Percentiles rank a stretch among this genome's conserved stretches.
phyloP scores from a whole-genome alignment of 2,888 invertebrate species.

The Allygus modestus region DNA sequence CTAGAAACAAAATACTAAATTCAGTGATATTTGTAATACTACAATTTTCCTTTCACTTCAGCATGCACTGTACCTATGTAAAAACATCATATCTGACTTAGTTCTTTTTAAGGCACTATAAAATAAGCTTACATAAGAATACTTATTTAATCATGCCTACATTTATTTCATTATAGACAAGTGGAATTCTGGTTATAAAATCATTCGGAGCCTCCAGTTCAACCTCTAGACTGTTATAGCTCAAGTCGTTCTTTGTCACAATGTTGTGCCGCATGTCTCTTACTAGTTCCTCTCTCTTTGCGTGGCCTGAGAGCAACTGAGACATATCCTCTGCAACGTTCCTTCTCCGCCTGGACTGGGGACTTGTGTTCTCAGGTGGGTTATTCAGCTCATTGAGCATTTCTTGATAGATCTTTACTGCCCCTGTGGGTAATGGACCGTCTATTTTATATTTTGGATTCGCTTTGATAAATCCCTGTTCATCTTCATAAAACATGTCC shows the following conservation, averaged over 20 bases:
- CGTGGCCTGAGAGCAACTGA: not conserved
- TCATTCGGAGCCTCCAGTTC: constrained; percentile 28
- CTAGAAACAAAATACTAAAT: too few relatives aligned
- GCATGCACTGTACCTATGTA: too few relatives aligned
- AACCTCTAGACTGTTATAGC: constrained; percentile 3
- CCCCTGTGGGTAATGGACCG: constrained; percentile 19
- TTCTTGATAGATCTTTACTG: not conserved
- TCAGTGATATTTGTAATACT: too few relatives aligned
- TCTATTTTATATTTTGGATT: constrained; percentile 39
- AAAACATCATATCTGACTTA: too few relatives aligned
- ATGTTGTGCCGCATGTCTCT: not conserved
- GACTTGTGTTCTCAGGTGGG: not conserved
- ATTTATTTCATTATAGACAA: constrained; percentile 39
- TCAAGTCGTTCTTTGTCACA: not conserved
- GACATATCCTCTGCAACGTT: not conserved
- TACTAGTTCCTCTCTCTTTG: not conserved
- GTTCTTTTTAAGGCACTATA: too few relatives aligned
- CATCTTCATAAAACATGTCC: constrained; percentile 39
- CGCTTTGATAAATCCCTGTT: constrained; percentile 19
- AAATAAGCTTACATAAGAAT: too few relatives aligned
- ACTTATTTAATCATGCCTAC: not conserved
- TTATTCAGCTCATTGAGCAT: not conserved
- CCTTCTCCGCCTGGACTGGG: not conserved
- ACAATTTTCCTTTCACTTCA: too few relatives aligned
- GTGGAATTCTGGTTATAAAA: constrained; percentile 30